Evolutionary conservation across 2,113 vertebrate genomes (phyloP).

Genomic region (Gymnarchus niloticus): DNA sequence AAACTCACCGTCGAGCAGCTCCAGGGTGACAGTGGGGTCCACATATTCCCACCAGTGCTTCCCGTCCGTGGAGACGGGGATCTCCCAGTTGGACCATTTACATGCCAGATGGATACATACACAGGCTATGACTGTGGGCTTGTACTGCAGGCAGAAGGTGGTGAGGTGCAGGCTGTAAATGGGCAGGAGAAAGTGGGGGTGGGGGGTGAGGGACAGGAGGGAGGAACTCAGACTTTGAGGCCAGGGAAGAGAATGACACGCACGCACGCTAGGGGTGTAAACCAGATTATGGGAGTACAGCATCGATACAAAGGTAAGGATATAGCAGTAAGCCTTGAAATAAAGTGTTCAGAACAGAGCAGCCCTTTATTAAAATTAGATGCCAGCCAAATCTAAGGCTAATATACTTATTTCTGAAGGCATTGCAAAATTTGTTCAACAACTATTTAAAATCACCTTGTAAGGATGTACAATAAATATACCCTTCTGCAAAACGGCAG

Average conservation of each 20-base stretch:
- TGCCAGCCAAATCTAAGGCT: background rate
- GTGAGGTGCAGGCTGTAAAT: slow-evolving; percentile 90
- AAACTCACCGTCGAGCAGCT: slow-evolving; percentile 85
- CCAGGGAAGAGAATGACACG: background rate
- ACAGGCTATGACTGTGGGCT: slow-evolving; percentile 94
- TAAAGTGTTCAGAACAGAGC: background rate
- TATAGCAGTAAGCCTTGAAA: background rate
- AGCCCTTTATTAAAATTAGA: background rate
- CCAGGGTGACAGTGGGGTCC: slow-evolving; percentile 86
- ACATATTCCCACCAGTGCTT: slow-evolving; percentile 99
- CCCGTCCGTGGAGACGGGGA: slow-evolving; percentile 92
- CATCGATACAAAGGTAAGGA: slow-evolving; percentile 4
- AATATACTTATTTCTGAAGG: background rate
- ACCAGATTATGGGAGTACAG: background rate
- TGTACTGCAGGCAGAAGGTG: slow-evolving; percentile 98
- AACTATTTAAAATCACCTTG: too few species aligned
- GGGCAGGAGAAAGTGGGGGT: slow-evolving; percentile 17
- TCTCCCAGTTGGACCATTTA: slow-evolving; percentile 99
- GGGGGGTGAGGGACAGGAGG: slow-evolving; percentile 27
- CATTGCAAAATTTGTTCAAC: background rate
- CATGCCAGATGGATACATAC: slow-evolving; percentile 99
- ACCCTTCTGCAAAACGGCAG: background rate
- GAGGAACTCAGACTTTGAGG: background rate
- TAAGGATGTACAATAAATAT: background rate
- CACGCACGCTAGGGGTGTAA: background rate